Evolutionary conservation across 2,113 vertebrate species (phyloP).

Genomic region (Cottus gobio): DNA sequence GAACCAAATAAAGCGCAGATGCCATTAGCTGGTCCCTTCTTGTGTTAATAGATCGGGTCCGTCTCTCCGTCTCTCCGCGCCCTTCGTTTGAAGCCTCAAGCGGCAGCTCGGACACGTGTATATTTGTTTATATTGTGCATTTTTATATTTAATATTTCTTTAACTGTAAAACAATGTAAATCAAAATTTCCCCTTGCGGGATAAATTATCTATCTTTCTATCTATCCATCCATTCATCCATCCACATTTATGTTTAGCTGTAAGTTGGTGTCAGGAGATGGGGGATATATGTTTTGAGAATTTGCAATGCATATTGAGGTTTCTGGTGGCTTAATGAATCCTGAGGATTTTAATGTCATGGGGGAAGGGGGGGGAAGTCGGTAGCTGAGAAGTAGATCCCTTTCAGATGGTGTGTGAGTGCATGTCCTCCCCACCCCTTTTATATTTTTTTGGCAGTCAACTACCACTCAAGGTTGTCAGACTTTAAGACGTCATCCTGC

Average conservation of each 20-base stretch:
- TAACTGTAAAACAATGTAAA: conserved; percentile 16
- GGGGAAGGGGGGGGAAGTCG: conserved; percentile 9
- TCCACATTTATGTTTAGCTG: conserved; percentile 43
- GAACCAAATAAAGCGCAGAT: conserved; percentile 69
- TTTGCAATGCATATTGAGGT: conserved; percentile 50
- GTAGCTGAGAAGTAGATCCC: conserved; percentile 42
- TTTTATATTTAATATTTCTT: no score
- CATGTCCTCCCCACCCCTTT: not conserved
- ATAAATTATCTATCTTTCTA: no score
- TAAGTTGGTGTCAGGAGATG: conserved; percentile 28
- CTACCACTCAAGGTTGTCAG: conserved; percentile 45
- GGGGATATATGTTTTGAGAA: conserved; percentile 14
- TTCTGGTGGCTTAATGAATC: conserved; percentile 52
- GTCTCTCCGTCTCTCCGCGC: conserved; percentile 49
- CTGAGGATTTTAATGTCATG: conserved; percentile 35
- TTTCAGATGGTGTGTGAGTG: conserved; percentile 59
- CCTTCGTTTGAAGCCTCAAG: conserved; percentile 63
- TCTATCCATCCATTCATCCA: not conserved
- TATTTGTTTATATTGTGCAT: no score
- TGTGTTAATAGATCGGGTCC: conserved; percentile 74
- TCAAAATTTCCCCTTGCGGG: conserved; percentile 18
- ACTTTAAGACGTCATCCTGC: conserved; percentile 41
- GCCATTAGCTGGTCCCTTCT: conserved; percentile 71
- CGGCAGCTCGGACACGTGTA: conserved; percentile 28
- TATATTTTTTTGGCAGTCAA: conserved; percentile 23